Evolutionary conservation across 2,797 vertebrate species (phyloP), one percentile per base, ranked within the genome.

Genomic region (Lophius americanus): DNA sequence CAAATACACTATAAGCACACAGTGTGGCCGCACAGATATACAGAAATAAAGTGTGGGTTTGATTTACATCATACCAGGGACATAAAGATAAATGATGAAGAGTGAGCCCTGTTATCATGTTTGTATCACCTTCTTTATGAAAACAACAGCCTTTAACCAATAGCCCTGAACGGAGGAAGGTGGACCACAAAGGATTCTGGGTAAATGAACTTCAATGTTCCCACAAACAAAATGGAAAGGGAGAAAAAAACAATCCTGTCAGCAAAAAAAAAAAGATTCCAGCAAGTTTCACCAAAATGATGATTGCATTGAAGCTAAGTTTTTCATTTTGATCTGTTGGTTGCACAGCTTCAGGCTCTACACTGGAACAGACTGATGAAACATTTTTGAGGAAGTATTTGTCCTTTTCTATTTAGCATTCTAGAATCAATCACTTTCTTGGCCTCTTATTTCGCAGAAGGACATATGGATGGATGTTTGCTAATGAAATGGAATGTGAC

Each of bases 401-500:
- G 37, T 39, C 4, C 0, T 39, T 42, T 23, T 46, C 51, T 62
- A 33, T 38, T 38, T 23, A 12, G 42, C 61, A 66, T 55, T 70
- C 23, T 9, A 0, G 38, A 53, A 66, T 47, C 13, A 73, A 59
- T 58, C 37, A 39, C 54, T 14, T 39, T 51, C 48, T 64, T 46
- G 46, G 51, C 43, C 54, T 70, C 43, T 50, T 42, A 47, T 59
- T 67, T 79, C 54, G 64, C 37, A 66, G 79, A 65, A 46, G 73
- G 72, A 51, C 23, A 23, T 23, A 23, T 23, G 23, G 23, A 50
- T 55, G 13, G 57, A 62, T 4, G 13, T 71, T 57, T 72, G 44
- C 67, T 85, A 70, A 88, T 88, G 75, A 82, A 79, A 88, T 70
- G 71, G 70, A 64, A 74, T 10, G 48, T 71, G 73, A 69, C 50